A percentile compares a stretch with the other conserved stretches of the same genome.
These are phyloP conservation scores for Ochropleura leucogaster DNA, from an alignment of 2,888 invertebrate genomes.

Conservation along the genomic window DNA sequence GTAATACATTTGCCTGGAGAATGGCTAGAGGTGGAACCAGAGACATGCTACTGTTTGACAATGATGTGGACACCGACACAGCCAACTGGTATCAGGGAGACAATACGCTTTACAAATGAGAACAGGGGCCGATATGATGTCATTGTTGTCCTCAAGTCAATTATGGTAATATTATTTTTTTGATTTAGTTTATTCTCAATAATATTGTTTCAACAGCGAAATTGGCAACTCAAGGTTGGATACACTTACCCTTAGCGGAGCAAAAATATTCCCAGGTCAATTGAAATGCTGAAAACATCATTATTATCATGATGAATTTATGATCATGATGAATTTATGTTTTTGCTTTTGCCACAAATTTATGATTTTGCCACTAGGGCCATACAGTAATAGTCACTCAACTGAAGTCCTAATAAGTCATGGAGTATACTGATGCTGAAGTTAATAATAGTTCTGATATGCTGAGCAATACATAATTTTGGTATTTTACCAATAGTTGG, in stretches of 20 bases:
- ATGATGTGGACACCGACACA: slow-evolving; percentile 92
- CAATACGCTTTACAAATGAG: slow-evolving; percentile 91
- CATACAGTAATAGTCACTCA: background rate
- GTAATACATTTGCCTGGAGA: slow-evolving; percentile 90
- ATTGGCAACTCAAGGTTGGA: background rate
- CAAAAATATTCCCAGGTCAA: background rate
- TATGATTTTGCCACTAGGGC: background rate
- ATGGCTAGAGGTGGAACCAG: slow-evolving; percentile 89
- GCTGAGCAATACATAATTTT: no score
- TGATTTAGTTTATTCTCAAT: background rate
- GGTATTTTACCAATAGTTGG: background rate
- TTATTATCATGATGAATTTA: no score
- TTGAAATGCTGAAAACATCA: no score
- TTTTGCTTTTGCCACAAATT: no score
- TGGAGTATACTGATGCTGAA: background rate
- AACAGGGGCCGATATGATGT: slow-evolving; percentile 92
- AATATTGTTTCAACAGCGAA: background rate
- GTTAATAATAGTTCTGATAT: background rate
- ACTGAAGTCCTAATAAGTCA: background rate
- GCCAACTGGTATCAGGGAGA: slow-evolving; percentile 91
- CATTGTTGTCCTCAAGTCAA: slow-evolving; percentile 91
- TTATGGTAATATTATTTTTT: slow-evolving; percentile 74
- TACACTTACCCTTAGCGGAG: background rate
- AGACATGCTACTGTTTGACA: slow-evolving; percentile 89
- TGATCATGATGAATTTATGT: background rate